These are phyloP conservation scores for Lasioglossum calceatum DNA, from an alignment of 2,888 invertebrate species.

Conservation along the genomic window DNA sequence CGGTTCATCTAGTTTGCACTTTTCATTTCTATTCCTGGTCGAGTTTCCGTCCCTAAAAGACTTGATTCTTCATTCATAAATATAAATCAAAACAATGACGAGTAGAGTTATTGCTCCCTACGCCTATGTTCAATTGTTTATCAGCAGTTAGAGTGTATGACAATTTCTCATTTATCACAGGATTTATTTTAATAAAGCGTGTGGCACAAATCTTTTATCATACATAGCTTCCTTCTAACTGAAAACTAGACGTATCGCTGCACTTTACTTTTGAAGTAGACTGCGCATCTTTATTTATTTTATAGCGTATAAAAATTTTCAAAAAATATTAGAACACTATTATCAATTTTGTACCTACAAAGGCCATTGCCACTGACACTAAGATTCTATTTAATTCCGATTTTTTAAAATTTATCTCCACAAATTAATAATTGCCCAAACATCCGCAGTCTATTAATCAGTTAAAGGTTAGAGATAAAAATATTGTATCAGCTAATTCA, in stretches of 20 bases:
- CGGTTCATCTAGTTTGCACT: constrained; percentile 30
- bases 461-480: background rate
- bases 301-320: too few relatives aligned
- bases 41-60: background rate
- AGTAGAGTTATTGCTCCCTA: background rate
- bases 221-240: background rate
- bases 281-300: too few relatives aligned
- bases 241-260: background rate
- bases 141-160: background rate
- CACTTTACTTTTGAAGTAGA: too few relatives aligned
- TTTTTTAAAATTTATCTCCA: too few relatives aligned
- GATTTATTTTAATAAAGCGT: background rate
- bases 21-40: constrained; percentile 9
- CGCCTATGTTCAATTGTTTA: background rate
- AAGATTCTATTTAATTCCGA: too few relatives aligned
- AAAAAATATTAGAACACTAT: too few relatives aligned
- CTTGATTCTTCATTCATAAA: background rate
- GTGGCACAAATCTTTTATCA: background rate
- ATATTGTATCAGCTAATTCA: background rate
- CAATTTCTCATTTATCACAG: background rate
- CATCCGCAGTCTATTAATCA: too few relatives aligned
- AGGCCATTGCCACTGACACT: too few relatives aligned
- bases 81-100: background rate
- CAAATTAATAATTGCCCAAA: too few relatives aligned
- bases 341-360: too few relatives aligned